These are phyloP conservation scores for Batillaria attramentaria DNA, from an alignment of 1,140 invertebrate species.

Conservation along the genomic window DNA sequence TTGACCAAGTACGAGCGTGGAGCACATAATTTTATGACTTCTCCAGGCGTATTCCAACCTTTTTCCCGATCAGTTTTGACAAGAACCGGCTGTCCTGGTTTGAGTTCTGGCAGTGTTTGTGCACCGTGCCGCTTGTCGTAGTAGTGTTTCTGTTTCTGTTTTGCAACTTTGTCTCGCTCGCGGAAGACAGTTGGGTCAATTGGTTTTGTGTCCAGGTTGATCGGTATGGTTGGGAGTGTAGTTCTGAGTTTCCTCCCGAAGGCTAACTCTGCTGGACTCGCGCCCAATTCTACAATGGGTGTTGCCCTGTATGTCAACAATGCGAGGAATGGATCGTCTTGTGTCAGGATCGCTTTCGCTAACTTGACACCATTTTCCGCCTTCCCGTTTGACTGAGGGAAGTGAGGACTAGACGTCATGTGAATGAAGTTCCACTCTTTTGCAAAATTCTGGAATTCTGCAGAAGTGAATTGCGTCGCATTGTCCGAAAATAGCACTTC, in stretches of 20 bases:
- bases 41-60: too few species aligned
- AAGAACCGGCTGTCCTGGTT: too few species aligned
- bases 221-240: background rate
- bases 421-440: background rate
- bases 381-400: constrained; percentile 14
- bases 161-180: too few species aligned
- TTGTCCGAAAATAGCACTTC: constrained; percentile 20
- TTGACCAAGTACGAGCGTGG: too few species aligned
- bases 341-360: background rate
- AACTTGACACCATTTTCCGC: background rate
- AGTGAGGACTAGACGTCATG: constrained; percentile 13
- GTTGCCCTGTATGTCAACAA: background rate
- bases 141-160: too few species aligned
- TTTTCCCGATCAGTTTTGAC: too few species aligned
- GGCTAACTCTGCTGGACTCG: constrained; percentile 5
- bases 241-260: constrained; percentile 1
- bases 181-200: too few species aligned
- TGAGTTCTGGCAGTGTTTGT: too few species aligned
- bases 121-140: too few species aligned
- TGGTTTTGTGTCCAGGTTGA: too few species aligned
- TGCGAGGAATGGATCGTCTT: background rate
- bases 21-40: too few species aligned
- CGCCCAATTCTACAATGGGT: background rate
- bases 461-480: constrained; percentile 33
- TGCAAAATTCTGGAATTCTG: constrained; percentile 34